These are phyloP conservation scores for Oreortyx pictus DNA, from an alignment of 2,797 vertebrate species.

Conservation along the genomic window DNA sequence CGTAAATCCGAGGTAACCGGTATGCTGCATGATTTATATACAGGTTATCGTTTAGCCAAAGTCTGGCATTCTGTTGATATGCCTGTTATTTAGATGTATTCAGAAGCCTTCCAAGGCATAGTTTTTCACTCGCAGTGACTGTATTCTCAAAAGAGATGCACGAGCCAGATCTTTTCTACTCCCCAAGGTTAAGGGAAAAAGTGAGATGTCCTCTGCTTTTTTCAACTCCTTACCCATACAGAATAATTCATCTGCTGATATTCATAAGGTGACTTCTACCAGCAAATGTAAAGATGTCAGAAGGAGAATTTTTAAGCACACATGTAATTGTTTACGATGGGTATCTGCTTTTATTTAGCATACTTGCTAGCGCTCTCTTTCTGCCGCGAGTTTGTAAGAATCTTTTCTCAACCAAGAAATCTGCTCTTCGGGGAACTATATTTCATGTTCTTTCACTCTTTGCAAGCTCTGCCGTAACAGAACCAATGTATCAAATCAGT, in stretches of 20 bases:
- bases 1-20: conserved; percentile 3
- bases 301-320: conserved; percentile 70
- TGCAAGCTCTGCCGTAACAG: conserved; percentile 64
- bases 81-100: conserved; percentile 79
- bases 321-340: conserved; percentile 76
- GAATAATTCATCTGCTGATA: conserved; percentile 81
- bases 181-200: conserved; percentile 81
- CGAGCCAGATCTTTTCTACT: conserved; percentile 75
- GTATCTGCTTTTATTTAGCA: conserved; percentile 78
- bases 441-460: conserved; percentile 65
- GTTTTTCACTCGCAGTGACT: conserved; percentile 50
- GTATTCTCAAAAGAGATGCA: conserved; percentile 73
- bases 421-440: conserved; percentile 59
- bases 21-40: conserved; percentile 72
- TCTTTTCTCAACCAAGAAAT: conserved; percentile 41
- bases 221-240: conserved; percentile 68
- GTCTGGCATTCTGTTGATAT: conserved; percentile 64
- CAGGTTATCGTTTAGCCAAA: conserved; percentile 6
- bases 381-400: conserved; percentile 35
- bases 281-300: conserved; percentile 71
- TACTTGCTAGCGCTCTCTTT: conserved; percentile 55
- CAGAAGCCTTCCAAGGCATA: conserved; percentile 67
- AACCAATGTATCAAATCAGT: conserved; percentile 73
- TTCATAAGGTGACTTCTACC: conserved; percentile 77
- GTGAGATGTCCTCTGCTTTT: conserved; percentile 80